Conservation (phyloP, 2,113 vertebrate genomes). For the Brachypteracias leptosomus region DNA sequence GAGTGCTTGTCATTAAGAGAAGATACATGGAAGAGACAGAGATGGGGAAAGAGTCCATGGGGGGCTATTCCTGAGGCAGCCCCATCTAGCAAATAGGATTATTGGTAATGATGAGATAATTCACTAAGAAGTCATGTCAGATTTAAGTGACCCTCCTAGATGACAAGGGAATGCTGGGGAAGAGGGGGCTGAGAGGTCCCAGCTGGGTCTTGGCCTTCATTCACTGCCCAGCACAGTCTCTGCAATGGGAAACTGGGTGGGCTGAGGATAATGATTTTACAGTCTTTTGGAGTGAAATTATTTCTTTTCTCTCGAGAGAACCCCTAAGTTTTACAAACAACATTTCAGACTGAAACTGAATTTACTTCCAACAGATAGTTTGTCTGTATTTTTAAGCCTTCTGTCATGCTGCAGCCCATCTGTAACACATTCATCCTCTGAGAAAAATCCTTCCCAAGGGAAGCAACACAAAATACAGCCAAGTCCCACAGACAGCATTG, state of each 20-base stretch:
- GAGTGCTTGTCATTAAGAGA: conserved; percentile 15
- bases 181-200: background rate
- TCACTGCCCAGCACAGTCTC: background rate
- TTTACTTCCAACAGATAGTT: background rate
- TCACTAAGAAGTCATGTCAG: conserved; percentile 24
- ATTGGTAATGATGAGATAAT: conserved; percentile 60
- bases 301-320: background rate
- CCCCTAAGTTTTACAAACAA: background rate
- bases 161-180: background rate
- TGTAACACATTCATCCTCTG: conserved; percentile 11
- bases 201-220: background rate
- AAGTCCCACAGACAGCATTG: background rate
- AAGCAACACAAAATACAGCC: background rate
- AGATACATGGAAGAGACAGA: conserved; percentile 24
- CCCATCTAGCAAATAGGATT: conserved; percentile 27
- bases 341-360: background rate
- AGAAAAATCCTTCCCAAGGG: conserved; percentile 15
- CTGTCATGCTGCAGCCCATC: conserved; percentile 6
- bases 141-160: conserved; percentile 8
- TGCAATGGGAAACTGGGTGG: background rate
- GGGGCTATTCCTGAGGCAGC: conserved; percentile 41
- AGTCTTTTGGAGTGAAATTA: rapidly evolving
- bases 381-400: background rate
- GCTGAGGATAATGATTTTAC: background rate
- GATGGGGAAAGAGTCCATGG: background rate